Conservation (phyloP, 1,140 invertebrate genomes). For the Cataglyphis hispanica region DNA sequence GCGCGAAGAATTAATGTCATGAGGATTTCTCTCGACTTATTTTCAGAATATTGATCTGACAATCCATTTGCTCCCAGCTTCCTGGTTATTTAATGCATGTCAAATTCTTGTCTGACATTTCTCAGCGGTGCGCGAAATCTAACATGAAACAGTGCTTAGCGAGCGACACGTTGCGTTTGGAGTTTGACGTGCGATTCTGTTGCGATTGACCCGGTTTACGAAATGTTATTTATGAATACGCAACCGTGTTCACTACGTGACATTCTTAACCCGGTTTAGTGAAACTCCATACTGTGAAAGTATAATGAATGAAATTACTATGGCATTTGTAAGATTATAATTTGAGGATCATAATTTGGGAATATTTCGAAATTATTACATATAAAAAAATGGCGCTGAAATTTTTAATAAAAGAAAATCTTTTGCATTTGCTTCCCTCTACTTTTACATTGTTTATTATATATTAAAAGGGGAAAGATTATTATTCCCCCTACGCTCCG, state of each 20-base stretch:
- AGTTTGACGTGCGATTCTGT: not conserved
- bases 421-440: not conserved
- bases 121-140: conserved; percentile 34
- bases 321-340: not conserved
- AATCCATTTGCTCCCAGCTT: not conserved
- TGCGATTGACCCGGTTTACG: conserved; percentile 5
- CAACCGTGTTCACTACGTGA: not conserved
- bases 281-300: not conserved
- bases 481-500: not conserved
- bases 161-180: conserved; percentile 20
- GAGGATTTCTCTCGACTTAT: not conserved
- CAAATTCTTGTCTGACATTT: conserved; percentile 13
- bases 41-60: not conserved
- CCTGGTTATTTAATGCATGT: conserved; percentile 30
- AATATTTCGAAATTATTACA: not conserved
- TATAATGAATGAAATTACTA: not conserved
- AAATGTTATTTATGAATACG: not conserved
- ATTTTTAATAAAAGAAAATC: not conserved
- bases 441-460: conserved; percentile 30
- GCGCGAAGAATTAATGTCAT: not conserved
- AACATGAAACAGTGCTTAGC: conserved; percentile 41
- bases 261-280: not conserved
- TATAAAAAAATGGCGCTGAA: not conserved
- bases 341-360: too few species aligned
- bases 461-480: not conserved